Evolutionary conservation across 2,113 vertebrate genomes (phyloP).

Genomic region (Ascaphus truei): DNA sequence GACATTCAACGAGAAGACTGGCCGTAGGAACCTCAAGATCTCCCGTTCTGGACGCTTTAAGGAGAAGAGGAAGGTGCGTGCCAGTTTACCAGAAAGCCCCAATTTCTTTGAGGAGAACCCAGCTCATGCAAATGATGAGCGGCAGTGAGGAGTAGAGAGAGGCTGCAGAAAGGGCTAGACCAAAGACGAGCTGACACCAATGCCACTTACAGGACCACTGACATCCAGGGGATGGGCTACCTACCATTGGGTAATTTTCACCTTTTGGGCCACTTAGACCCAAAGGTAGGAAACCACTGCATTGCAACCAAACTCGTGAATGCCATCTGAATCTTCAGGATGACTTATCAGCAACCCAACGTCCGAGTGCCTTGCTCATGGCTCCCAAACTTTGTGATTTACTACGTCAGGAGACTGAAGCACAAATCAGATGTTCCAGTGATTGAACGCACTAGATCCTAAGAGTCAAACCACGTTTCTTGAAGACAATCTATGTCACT

Average conservation of each 20-base stretch:
- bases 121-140: slow-evolving; percentile 27
- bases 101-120: slow-evolving; percentile 61
- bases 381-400: no score
- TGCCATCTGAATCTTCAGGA: no score
- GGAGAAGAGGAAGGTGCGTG: slow-evolving; percentile 75
- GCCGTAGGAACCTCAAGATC: slow-evolving; percentile 80
- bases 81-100: slow-evolving; percentile 65
- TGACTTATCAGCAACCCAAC: no score
- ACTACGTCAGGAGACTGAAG: no score
- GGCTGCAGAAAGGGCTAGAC: background rate
- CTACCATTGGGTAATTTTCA: background rate
- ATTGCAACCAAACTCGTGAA: no score
- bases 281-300: background rate
- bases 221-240: background rate
- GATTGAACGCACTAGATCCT: background rate
- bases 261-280: background rate
- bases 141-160: slow-evolving; percentile 33
- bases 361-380: no score
- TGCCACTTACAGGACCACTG: background rate
- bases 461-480: background rate
- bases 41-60: slow-evolving; percentile 91
- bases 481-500: no score
- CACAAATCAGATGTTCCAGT: no score
- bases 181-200: background rate
- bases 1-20: slow-evolving; percentile 63